A percentile compares a stretch with the other conserved stretches of the same genome.
These are phyloP conservation scores for Tortricodes alternella DNA, from an alignment of 2,888 invertebrate species.

Conservation along the genomic window DNA sequence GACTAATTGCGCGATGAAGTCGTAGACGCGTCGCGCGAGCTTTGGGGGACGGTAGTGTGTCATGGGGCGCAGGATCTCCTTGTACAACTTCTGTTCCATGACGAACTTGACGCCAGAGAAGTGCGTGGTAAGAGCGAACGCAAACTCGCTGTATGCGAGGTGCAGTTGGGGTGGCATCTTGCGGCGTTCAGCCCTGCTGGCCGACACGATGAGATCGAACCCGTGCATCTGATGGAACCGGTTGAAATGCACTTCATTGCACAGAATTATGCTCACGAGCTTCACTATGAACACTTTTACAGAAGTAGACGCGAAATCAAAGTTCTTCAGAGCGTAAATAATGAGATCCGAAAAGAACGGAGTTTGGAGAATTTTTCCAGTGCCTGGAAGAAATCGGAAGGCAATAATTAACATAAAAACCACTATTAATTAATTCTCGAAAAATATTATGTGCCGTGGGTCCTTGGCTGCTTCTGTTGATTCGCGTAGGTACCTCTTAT, in stretches of 20 bases:
- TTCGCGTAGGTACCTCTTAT: too few species aligned
- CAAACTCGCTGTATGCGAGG: slow-evolving; percentile 39
- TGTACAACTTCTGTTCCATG: slow-evolving; percentile 41
- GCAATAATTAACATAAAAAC: background rate
- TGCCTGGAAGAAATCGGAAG: slow-evolving; percentile 39
- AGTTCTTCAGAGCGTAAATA: slow-evolving; percentile 39
- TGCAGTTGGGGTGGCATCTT: slow-evolving; percentile 35
- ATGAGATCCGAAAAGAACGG: slow-evolving; percentile 49
- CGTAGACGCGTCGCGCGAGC: slow-evolving; percentile 38
- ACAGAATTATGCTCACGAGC: slow-evolving; percentile 41
- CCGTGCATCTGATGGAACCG: slow-evolving; percentile 42
- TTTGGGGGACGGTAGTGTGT: slow-evolving; percentile 33
- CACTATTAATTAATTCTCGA: too few species aligned
- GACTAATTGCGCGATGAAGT: slow-evolving; percentile 42
- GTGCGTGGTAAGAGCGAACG: slow-evolving; percentile 40
- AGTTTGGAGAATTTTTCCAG: slow-evolving; percentile 44
- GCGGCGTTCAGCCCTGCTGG: slow-evolving; percentile 23
- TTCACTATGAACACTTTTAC: slow-evolving; percentile 45
- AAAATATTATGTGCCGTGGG: too few species aligned
- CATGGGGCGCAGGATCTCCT: slow-evolving; percentile 33
- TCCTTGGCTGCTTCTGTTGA: too few species aligned
- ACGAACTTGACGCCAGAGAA: slow-evolving; percentile 42
- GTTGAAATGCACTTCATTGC: slow-evolving; percentile 49
- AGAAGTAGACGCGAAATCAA: slow-evolving; percentile 37
- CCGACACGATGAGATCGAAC: slow-evolving; percentile 19